phyloP scores from a whole-genome alignment of 2,888 invertebrate species.

The Cosmorhoe ocellata region DNA sequence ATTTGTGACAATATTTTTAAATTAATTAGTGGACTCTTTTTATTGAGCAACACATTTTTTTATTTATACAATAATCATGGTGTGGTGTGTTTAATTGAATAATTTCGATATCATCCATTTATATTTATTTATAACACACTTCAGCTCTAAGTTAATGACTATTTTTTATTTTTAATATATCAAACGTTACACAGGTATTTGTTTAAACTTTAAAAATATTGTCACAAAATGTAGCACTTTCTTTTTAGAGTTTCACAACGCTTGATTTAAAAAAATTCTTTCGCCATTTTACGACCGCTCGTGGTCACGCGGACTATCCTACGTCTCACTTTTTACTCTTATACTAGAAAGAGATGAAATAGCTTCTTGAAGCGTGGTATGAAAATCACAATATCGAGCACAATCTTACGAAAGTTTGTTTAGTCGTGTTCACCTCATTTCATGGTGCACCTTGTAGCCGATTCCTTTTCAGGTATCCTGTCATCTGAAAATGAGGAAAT shows the following conservation, averaged over 20 bases:
- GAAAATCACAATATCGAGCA: constrained; percentile 62
- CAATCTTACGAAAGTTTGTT: constrained; percentile 49
- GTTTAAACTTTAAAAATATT: constrained; percentile 47
- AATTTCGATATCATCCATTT: no score
- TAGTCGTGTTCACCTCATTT: constrained; percentile 60
- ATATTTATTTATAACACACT: no score
- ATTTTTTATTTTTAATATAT: constrained; percentile 4
- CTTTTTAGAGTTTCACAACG: constrained; percentile 70
- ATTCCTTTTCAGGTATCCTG: constrained; percentile 73
- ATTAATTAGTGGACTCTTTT: constrained; percentile 35
- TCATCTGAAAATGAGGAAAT: constrained; percentile 76
- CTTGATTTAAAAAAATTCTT: constrained; percentile 70
- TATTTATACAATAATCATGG: no score
- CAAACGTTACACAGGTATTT: not conserved
- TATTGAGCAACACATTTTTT: constrained; percentile 60
- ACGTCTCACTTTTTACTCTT: constrained; percentile 43
- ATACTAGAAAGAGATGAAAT: constrained; percentile 48
- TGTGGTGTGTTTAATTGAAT: no score
- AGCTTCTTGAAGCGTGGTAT: constrained; percentile 49
- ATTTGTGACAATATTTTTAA: constrained; percentile 60
- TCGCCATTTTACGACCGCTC: constrained; percentile 56
- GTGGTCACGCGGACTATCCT: constrained; percentile 42
- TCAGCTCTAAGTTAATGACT: not conserved
- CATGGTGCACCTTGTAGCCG: constrained; percentile 72
- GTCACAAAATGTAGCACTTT: constrained; percentile 58